Evolutionary conservation across 2,888 invertebrate genomes (phyloP), one percentile per base, ranked within the genome.

Genomic region (Beris morrisii): DNA sequence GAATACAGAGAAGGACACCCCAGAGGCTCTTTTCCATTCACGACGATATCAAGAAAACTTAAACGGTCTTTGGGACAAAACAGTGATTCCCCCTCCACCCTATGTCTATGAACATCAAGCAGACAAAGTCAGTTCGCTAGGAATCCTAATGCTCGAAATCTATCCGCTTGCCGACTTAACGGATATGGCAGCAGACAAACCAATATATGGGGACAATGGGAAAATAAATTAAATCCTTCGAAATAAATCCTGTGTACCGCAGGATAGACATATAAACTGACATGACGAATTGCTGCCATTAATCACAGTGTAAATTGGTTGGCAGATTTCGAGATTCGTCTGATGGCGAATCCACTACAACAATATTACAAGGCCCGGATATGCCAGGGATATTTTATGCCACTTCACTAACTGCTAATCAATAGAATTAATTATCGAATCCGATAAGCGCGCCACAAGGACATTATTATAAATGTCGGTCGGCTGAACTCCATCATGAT

Each of bases 271-370:
- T 44, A 65, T 56, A 46, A 65, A 65, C 45, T 56, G 64, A 65
- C 64, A 65, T 65, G 64, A 65, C 64, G 64, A 65, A 65, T 65
- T 56, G 64, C 54, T 15, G 43, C 56, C 56, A 65, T 65, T 65
- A 65, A 65, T 65, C 64, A 65, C 56, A 55, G 30, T 64, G 64
- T 54, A 64, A 54, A 64, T 64, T 64, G 64, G 64, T 64, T 55
- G 44, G 64, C 45, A 38, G 50, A 50, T 61, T 22, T 32, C 61
- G 38, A 61, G 50, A 43, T 52, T 48, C 52, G 50, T 61, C 22
- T 22, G 22, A 52, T 61, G 50, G 50, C 13, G 38, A 50, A 46
- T 31, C 12, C 32, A 50, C 46, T 61, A 9, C 61, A 61, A 32
- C 22, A 5, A 61, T 52, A 61, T 22, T 61, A 61, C 52, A 50